Conservation (phyloP, 2,113 vertebrate species). For the Shinisaurus crocodilurus region DNA sequence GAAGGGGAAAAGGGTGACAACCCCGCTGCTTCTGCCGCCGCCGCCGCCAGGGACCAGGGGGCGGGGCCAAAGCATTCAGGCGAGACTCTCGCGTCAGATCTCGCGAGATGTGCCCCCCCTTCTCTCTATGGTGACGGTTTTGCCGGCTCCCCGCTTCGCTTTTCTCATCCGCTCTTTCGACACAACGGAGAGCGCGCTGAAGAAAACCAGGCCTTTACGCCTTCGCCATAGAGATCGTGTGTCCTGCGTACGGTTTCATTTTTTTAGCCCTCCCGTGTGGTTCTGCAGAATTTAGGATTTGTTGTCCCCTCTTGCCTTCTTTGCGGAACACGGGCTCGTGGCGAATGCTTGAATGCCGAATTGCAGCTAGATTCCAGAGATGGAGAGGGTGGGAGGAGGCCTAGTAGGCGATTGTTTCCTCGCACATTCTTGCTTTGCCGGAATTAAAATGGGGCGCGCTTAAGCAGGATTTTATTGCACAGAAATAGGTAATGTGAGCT, state of each 20-base stretch:
- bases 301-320: not conserved
- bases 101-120: not conserved
- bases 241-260: not conserved
- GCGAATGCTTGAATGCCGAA: not conserved
- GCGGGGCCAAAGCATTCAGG: not conserved
- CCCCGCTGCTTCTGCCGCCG: conserved; percentile 4
- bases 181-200: accelerated
- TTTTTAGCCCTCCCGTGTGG: not conserved
- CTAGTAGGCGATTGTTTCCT: not conserved
- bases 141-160: not conserved
- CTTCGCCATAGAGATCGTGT: not conserved
- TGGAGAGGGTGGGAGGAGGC: too few species aligned
- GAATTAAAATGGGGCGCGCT: not conserved
- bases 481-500: too few species aligned
- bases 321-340: not conserved
- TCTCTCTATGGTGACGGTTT: conserved; percentile 7
- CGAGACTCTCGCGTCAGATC: not conserved
- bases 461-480: accelerated
- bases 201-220: not conserved
- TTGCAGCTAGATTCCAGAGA: not conserved
- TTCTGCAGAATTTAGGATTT: too few species aligned
- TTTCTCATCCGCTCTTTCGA: not conserved
- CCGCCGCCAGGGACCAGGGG: conserved; percentile 30
- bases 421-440: not conserved
- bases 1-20: conserved; percentile 21